Evolutionary conservation across 1,140 invertebrate genomes (phyloP), one percentile per base, ranked within the genome.

Genomic region (Holotrichia oblita): DNA sequence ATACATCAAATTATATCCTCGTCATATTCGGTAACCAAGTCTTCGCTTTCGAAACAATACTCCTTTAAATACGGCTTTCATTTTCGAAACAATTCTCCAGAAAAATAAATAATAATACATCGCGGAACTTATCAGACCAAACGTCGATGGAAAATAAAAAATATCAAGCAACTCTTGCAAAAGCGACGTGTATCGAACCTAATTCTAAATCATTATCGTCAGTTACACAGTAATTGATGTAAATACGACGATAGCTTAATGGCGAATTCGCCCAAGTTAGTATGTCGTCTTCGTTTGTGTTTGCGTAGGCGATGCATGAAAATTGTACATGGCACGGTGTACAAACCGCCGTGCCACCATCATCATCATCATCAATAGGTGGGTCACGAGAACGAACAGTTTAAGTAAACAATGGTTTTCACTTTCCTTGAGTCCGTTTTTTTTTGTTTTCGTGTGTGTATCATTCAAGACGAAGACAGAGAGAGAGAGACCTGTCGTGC

Each of bases 391-490:
- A 81, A 79, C 78, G 61, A 69, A 79, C 78, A 76, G 61, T 76
- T 79, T 79, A 79, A 79, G 44, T 79, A 83, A 82, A 83, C 82
- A 83, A 82, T 83, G 79, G 82, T 84, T 84, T 84, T 84, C 83
- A 83, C 82, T 84, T 83, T 84, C 82, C 83, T 84, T 84, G 83
- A 81, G 78, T 84, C 80, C 79, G 79, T 83, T 34, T 84, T 84
- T n/a, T n/a, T n/a, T n/a, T n/a, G n/a, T n/a, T n/a, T n/a, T n/a
- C n/a, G n/a, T n/a, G n/a, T 81, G 79, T 79, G 79, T 83, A 83
- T 83, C 82, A 81, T 79, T 83, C 82, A 82, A 48, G 78, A 34
- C 27, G 27, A 34, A 1, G 27, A n/a, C n/a, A n/a, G n/a, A n/a
- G n/a, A n/a, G n/a, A n/a, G 27, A 34, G 1, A 34, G 27, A 34